These are phyloP conservation scores for Catharus fuscescens DNA, from an alignment of 2,113 vertebrate genomes.

Conservation along the genomic window DNA sequence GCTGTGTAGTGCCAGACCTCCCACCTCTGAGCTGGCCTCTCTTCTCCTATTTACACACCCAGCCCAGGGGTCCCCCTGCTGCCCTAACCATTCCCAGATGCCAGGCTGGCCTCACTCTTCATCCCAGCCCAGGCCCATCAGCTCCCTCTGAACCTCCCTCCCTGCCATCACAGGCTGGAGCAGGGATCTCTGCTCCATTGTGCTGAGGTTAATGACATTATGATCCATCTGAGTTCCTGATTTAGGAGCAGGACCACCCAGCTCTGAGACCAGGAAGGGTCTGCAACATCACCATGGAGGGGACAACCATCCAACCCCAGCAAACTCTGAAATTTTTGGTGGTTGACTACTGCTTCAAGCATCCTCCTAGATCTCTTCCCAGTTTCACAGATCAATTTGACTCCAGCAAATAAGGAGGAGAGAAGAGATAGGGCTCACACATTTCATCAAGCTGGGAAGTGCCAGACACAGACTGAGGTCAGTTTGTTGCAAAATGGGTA, in stretches of 20 bases:
- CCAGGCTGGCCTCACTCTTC: background rate
- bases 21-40: slow-evolving; percentile 33
- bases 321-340: background rate
- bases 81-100: slow-evolving; percentile 49
- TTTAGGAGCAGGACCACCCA: background rate
- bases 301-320: background rate
- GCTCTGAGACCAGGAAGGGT: background rate
- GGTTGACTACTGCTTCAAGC: background rate
- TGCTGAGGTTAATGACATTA: background rate
- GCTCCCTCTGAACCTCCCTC: background rate
- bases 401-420: background rate
- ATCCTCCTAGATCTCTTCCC: background rate
- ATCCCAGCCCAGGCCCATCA: background rate
- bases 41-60: slow-evolving; percentile 31
- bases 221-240: accelerated
- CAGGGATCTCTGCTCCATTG: background rate
- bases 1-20: background rate
- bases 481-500: background rate
- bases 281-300: accelerated
- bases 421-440: background rate
- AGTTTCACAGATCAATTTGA: background rate
- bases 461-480: background rate
- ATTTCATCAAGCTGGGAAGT: background rate
- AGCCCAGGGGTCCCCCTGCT: background rate
- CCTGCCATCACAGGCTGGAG: background rate